A percentile compares a stretch with the other conserved stretches of the same genome.
phyloP scores from a whole-genome alignment of 2,113 vertebrate genomes.

The Stegostoma tigrinum region DNA sequence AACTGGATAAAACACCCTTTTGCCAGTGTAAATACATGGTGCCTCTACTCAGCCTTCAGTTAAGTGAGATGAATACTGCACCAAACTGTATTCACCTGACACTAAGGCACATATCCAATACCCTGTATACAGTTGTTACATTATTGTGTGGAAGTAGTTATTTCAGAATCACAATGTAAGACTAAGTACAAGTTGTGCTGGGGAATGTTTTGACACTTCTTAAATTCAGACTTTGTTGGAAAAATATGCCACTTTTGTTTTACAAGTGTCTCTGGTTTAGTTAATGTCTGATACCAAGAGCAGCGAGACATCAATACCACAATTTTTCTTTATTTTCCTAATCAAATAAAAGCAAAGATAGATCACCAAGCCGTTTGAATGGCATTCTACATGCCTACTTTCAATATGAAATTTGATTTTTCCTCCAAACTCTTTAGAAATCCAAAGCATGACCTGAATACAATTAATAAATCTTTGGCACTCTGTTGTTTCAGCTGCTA shows the following conservation, averaged over 20 bases:
- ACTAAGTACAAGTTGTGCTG: constrained; percentile 62
- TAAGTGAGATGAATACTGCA: constrained; percentile 48
- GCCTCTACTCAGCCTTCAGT: constrained; percentile 31
- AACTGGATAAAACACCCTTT: constrained; percentile 38
- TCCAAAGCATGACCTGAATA: constrained; percentile 63
- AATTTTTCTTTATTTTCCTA: constrained; percentile 47
- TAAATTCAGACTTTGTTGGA: constrained; percentile 76
- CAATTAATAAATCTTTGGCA: constrained; percentile 75
- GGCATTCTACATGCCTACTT: constrained; percentile 32
- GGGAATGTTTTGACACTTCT: constrained; percentile 89
- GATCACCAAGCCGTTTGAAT: constrained; percentile 44
- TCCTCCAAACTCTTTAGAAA: constrained; percentile 50
- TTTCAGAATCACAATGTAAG: constrained; percentile 43
- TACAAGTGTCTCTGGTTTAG: constrained; percentile 77
- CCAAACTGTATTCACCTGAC: constrained; percentile 55
- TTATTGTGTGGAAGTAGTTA: constrained; percentile 34
- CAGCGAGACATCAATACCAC: constrained; percentile 63
- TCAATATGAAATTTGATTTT: constrained; percentile 38
- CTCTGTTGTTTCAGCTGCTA: constrained; percentile 61
- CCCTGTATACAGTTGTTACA: constrained; percentile 54
- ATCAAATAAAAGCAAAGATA: constrained; percentile 62
- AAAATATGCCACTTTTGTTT: constrained; percentile 83
- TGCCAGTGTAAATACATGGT: constrained; percentile 38
- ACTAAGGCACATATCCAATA: constrained; percentile 68
- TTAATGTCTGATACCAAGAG: constrained; percentile 50